Evolutionary conservation across 37 sponge, comb jelly and placozoan genomes (phyloP), one percentile per base, ranked within the genome.

Genomic region (Oopsacas minuta): DNA sequence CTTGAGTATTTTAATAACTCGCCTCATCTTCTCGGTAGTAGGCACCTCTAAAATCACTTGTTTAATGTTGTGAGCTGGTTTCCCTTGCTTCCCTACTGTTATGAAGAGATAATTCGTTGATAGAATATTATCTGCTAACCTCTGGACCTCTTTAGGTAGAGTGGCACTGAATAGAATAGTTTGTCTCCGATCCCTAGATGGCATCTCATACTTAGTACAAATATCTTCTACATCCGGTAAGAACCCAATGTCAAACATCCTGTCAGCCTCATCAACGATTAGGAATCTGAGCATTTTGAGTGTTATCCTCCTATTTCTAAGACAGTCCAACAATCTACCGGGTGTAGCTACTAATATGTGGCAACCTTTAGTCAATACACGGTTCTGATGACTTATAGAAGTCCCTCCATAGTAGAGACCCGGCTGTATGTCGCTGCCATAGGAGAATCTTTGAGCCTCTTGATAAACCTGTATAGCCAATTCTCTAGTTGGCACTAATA

Each of bases 141-240:
- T 87, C 86, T 96, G 97, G 15, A 97, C 95, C 89, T 97, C 99
- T 82, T 93, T 95, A 35, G 99, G 99, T 89, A 98, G 94, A 36
- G 99, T 98, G 39, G 99, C 99, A 82, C 94, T 94, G 90, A 98
- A 98, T 94, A 98, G 94, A 83, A 98, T 84, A 0, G 99, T 98
- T 88, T 93, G 94, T 36, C 99, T 86, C 17, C 90, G 85, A 0
- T 94, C 91, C 0, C 39, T 52, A 0, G 37, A 61, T 0, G 96
- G 96, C 99, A 98, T 95, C 12, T 83, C 84, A 61, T 92, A 88
- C 36, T 93, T 89, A 84, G 93, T 91, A 15, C 94, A 94, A 53
- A 98, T 98, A 34, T 87, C 85, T 8, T 94, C 86, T 30, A 98
- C 93, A 88, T 95, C 94, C 1, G 99, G 99, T 83, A 95, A 93